Base-by-base conservation (phyloP, 2,113 vertebrate species). In the Cavia aperea region DNA sequence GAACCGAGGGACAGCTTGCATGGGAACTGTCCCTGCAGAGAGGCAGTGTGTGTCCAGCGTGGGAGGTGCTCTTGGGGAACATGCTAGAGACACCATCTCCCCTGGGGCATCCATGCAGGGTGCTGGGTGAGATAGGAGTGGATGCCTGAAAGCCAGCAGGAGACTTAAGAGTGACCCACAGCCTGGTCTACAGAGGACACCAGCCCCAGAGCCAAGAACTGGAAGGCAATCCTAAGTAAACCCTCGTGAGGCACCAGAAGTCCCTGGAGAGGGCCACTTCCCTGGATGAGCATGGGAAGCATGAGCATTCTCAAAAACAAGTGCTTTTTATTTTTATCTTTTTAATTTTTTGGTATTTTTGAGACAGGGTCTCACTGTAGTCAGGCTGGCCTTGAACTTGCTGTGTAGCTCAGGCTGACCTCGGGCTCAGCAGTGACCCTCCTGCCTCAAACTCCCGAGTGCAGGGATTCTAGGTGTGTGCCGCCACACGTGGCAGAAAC, bases 151-250 rank as follows among this genome's bases (percentile, higher is more conserved):
- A 78, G 54, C 12, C 62, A 79, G 18, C n/a, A 78, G 82, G 78
- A 75, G 82, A 60, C 65, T 56, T 51, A 54, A 58, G 21, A 66
- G 73, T 43, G 49, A 49, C 46, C 51, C 24, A 51, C 58, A 75
- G 3, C 33, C 33, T 6, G 58, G 43, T 21, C 62, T 63, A 5
- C 10, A 49, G 12, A 58, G 46, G 63, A 14, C 46, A 33, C 29
- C 26, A 43, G 43, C 26, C 88, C 89, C 5, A 70, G 16, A 87
- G 54, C 92, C 26, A 73, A 78, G 39, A 72, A 92, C 70, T 63
- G 73, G 11, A 73, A 90, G 68, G 46, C 75, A 46, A 54, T 94
- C 31, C 54, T 89, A 63, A 91, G 81, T 58, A 89, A 83, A 19
- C 73, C 46, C 49, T 84, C 21, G 36, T 16, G 51, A 31, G 66